Percentiles rank a stretch among this genome's conserved stretches.
phyloP scores from a whole-genome alignment of 2,113 vertebrate genomes.

The Malurus melanocephalus region DNA sequence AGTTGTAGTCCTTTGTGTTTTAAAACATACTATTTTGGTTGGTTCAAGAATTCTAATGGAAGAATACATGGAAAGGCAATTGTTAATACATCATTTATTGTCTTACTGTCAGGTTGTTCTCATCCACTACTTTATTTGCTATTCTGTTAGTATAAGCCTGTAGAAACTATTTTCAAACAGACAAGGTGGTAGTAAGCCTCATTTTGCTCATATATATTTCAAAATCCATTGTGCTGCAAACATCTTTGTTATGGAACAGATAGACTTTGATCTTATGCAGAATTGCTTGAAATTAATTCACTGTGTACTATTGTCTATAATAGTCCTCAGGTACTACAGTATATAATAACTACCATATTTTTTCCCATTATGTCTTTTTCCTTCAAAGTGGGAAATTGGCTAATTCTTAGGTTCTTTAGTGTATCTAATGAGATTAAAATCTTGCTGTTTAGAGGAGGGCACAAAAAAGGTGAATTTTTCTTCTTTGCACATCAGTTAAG shows the following conservation, averaged over 20 bases:
- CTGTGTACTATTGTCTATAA: not conserved
- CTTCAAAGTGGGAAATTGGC: not conserved
- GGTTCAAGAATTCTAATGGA: not conserved
- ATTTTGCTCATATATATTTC: not conserved
- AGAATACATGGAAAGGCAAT: not conserved
- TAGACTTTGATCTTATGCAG: not conserved
- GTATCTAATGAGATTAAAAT: not conserved
- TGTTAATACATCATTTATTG: not conserved
- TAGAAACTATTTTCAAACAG: not conserved
- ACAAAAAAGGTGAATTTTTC: not conserved
- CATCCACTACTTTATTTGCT: not conserved
- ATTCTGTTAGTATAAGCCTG: not conserved
- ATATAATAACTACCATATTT: not conserved
- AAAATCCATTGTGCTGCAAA: not conserved
- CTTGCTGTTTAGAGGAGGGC: not conserved
- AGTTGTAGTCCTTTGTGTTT: not conserved
- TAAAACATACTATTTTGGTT: not conserved
- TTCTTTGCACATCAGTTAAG: not conserved
- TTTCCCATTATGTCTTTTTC: not conserved
- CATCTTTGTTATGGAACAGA: not conserved
- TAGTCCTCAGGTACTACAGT: not conserved
- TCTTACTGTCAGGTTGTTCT: not conserved
- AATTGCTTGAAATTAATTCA: not conserved
- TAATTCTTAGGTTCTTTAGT: not conserved
- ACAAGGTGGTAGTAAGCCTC: not conserved